These are phyloP conservation scores for Chamaedrilus cognettii DNA, from an alignment of 2,888 invertebrate genomes.

Conservation along the genomic window DNA sequence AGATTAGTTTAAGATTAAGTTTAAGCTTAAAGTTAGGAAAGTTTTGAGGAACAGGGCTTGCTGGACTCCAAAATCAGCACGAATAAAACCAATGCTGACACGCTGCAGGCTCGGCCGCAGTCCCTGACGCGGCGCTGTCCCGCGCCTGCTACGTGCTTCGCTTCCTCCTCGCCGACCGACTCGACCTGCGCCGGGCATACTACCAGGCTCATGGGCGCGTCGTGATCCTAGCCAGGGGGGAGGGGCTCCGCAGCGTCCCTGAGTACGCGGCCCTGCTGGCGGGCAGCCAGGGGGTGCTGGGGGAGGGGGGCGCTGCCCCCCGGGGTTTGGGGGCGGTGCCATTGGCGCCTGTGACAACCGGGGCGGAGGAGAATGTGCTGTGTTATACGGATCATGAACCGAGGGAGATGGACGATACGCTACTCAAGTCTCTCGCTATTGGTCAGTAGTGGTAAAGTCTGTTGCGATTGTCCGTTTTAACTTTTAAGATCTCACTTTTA, in stretches of 20 bases:
- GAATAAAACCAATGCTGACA: too few species aligned
- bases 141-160: slow-evolving; percentile 48
- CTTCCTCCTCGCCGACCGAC: slow-evolving; percentile 46
- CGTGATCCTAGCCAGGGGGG: slow-evolving; percentile 40
- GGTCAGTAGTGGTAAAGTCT: too few species aligned
- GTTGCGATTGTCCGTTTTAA: too few species aligned
- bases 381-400: slow-evolving; percentile 33
- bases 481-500: too few species aligned
- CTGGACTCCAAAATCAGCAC: too few species aligned
- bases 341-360: slow-evolving; percentile 40
- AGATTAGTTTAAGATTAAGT: too few species aligned
- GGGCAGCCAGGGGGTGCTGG: neutral
- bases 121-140: slow-evolving; percentile 43
- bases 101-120: slow-evolving; percentile 39
- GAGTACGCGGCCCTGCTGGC: slow-evolving; percentile 42
- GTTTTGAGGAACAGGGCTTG: too few species aligned
- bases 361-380: slow-evolving; percentile 44
- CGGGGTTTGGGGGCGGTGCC: slow-evolving; percentile 44
- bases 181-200: slow-evolving; percentile 40
- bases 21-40: too few species aligned
- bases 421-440: slow-evolving; percentile 33
- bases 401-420: slow-evolving; percentile 29
- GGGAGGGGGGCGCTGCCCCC: slow-evolving; percentile 35
- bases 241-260: slow-evolving; percentile 41
- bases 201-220: slow-evolving; percentile 44